These are phyloP conservation scores for Trypoxylon attenuatum DNA, from an alignment of 2,888 invertebrate genomes.

Conservation along the genomic window DNA sequence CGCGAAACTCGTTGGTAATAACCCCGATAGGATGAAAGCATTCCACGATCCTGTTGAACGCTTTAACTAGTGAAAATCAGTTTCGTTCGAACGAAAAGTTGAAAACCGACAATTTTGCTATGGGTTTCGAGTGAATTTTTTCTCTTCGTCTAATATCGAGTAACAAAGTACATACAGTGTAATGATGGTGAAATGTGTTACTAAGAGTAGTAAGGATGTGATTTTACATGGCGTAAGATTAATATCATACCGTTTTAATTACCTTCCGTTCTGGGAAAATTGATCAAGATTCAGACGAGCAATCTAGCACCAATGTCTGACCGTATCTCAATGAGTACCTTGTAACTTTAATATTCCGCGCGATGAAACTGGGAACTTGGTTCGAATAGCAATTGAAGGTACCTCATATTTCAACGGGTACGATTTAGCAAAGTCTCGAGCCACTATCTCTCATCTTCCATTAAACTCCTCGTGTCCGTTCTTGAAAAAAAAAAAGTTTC, in stretches of 20 bases:
- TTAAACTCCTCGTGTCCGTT: no score
- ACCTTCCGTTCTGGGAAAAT: background rate
- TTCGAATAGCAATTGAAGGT: background rate
- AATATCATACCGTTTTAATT: background rate
- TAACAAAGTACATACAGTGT: no score
- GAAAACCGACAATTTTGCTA: slow-evolving; percentile 33
- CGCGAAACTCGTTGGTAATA: no score
- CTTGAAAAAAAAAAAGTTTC: no score
- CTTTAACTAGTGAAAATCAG: no score
- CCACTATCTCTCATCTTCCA: background rate
- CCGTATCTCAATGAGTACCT: background rate
- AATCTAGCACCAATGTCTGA: background rate
- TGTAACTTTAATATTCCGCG: background rate
- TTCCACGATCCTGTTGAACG: no score
- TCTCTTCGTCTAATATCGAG: background rate
- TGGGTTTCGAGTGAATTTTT: slow-evolving; percentile 2
- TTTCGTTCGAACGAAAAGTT: no score
- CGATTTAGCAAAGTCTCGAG: background rate
- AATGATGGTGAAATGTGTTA: background rate
- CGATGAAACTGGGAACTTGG: background rate
- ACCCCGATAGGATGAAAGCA: no score
- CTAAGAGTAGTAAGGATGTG: background rate
- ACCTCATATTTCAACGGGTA: background rate
- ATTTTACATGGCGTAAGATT: background rate
- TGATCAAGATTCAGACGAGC: background rate